Evolutionary conservation across 2,113 vertebrate species (phyloP).

Genomic region (Scalopus aquaticus): DNA sequence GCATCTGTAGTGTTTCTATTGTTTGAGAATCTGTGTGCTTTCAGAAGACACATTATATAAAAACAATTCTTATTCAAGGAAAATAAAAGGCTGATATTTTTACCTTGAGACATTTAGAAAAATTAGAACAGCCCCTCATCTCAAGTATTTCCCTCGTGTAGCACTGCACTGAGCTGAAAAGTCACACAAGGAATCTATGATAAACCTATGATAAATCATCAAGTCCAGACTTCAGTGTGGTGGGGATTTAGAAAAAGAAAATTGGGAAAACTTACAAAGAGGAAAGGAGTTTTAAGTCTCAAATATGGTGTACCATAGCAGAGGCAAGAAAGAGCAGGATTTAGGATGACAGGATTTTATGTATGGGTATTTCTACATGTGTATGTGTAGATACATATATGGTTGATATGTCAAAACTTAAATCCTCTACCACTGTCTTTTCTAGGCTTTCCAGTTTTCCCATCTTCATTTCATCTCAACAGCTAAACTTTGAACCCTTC

Average conservation of each 20-base stretch:
- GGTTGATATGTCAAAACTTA: neutral
- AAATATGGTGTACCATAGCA: neutral
- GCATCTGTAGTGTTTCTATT: neutral
- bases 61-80: constrained; percentile 17
- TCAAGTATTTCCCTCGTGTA: neutral
- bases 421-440: neutral
- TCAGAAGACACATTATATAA: neutral
- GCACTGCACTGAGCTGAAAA: neutral
- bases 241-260: neutral
- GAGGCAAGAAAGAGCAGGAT: neutral
- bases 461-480: neutral
- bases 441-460: neutral
- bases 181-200: neutral
- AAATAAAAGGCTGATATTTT: constrained; percentile 26
- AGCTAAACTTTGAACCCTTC: neutral
- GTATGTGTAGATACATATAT: neutral
- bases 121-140: neutral
- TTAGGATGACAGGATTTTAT: neutral
- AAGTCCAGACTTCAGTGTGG: neutral
- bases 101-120: neutral
- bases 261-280: neutral
- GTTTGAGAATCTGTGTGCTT: constrained; percentile 2
- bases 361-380: neutral
- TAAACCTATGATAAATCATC: neutral
- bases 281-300: neutral